Base-by-base conservation (phyloP, 1,140 invertebrate species). In the Odontomachus brunneus region DNA sequence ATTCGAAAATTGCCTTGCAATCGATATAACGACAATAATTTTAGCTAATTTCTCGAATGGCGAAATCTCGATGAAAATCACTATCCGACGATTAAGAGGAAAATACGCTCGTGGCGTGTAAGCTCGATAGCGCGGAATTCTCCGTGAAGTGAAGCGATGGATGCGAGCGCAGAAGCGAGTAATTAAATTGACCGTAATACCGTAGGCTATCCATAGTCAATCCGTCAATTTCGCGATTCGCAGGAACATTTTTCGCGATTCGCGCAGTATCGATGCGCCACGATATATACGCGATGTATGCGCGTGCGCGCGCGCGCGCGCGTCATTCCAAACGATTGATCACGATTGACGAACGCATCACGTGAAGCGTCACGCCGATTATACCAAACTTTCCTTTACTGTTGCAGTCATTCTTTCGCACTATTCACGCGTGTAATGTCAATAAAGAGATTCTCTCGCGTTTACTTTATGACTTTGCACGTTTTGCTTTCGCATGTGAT, bases 151-250 rank as follows among this genome's bases (percentile, higher is more conserved):
- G 11, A 11, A 7, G 29, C 19, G n/a, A 29, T 22, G 69, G 53
- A 38, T 44, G 38, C 38, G 33, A 11, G 51, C 26, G 69, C 9
- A 44, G 38, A 44, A 44, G 38, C 53, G 4, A 24, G 9, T 51
- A 73, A 73, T 73, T 73, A 73, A 73, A 73, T 73, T 73, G 69
- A 2, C 67, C 53, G 29, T 57, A 57, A 57, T 53, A 69, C 15
- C 26, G 12, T 53, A 69, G 38, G 51, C 51, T 57, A 19, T 38
- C 51, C n/a, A 14, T 72, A 72, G 51, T 73, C 69, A 73, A 73
- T 73, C 53, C 33, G 33, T 59, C 53, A 59, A 24, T 59, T 44
- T 59, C 33, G 19, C 19, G 19, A 57, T 33, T 72, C 51, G 24
- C 53, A 7, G 38, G 38, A 44, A 11, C 3, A 33, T 53, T 71